Evolutionary conservation across 2,113 vertebrate genomes (phyloP).

Genomic region (Lampris incognitus): DNA sequence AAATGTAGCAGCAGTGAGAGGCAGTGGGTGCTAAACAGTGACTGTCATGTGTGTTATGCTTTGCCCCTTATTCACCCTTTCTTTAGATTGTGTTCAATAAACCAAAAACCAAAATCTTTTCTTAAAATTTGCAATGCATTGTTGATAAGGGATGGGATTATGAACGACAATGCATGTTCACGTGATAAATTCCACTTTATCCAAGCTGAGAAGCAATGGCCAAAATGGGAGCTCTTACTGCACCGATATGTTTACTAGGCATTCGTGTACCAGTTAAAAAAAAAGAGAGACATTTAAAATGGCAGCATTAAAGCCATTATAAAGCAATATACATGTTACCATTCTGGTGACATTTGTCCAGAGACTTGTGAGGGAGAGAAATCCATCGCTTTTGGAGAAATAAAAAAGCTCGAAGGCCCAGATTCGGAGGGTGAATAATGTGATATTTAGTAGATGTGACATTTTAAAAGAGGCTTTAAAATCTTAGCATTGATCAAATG

Average conservation of each 20-base stretch:
- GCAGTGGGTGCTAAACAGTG: background rate
- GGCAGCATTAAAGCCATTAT: conserved; percentile 15
- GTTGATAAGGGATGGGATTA: background rate
- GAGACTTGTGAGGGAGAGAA: conserved; percentile 39
- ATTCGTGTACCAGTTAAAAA: conserved; percentile 20
- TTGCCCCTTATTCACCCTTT: background rate
- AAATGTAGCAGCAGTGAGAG: conserved; percentile 19
- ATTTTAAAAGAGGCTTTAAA: conserved; percentile 75
- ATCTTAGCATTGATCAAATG: conserved; percentile 66
- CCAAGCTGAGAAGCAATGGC: background rate
- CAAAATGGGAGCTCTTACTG: background rate
- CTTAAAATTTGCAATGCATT: background rate
- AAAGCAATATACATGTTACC: conserved; percentile 42
- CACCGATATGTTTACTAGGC: conserved; percentile 7
- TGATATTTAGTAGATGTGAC: conserved; percentile 72
- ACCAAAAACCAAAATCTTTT: too few relatives aligned
- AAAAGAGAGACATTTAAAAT: conserved; percentile 23
- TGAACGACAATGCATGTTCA: background rate
- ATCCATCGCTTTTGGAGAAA: conserved; percentile 33
- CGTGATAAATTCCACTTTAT: background rate
- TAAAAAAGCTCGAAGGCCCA: conserved; percentile 48
- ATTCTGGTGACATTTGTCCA: conserved; percentile 56
- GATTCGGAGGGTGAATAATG: conserved; percentile 64
- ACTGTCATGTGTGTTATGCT: background rate
- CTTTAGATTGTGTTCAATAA: background rate